Conservation (phyloP, 2,797 vertebrate genomes). For the Ateles fusciceps region DNA sequence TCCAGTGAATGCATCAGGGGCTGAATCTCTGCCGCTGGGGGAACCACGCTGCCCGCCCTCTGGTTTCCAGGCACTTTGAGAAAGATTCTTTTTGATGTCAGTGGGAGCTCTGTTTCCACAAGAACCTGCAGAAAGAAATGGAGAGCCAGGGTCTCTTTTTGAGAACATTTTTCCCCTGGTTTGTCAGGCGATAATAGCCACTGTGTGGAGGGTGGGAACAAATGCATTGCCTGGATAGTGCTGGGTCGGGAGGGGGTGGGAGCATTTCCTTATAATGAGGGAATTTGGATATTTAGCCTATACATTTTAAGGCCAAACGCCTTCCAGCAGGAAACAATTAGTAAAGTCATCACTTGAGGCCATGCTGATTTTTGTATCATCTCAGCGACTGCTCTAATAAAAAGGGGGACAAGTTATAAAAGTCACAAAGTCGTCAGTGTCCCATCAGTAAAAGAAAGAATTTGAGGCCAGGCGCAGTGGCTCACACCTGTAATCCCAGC, state of each 20-base stretch:
- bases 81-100: constrained; percentile 68
- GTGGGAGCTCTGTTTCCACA: constrained; percentile 63
- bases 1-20: not conserved
- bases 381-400: not conserved
- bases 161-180: not conserved
- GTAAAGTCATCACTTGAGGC: not conserved
- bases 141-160: not conserved
- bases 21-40: constrained; percentile 2
- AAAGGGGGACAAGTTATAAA: not conserved
- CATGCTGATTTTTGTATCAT: constrained; percentile 1
- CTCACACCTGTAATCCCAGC: not conserved
- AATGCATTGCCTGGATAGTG: accelerated
- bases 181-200: not conserved
- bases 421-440: not conserved
- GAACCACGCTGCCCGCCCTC: constrained; percentile 30
- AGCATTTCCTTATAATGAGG: not conserved
- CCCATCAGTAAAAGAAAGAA: not conserved
- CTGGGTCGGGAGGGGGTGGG: not conserved
- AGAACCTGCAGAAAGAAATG: not conserved
- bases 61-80: constrained; percentile 53
- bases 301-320: not conserved
- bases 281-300: not conserved
- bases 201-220: accelerated
- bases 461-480: not conserved
- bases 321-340: not conserved